Evolutionary conservation across 23 tunicate species (phyloP).

Genomic region (Oikopleura albicans): DNA sequence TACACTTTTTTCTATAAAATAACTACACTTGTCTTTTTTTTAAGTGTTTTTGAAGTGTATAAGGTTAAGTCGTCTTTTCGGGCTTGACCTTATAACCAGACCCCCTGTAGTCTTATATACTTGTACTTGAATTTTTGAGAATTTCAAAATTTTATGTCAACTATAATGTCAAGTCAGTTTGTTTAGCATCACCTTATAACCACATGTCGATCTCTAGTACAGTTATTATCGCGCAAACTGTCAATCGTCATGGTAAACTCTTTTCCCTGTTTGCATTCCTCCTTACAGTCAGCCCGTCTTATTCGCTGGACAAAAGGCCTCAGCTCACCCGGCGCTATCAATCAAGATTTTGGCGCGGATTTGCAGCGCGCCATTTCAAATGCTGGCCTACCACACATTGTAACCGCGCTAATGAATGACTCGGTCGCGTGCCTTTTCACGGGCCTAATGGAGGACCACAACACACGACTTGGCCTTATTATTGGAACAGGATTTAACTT

Average conservation of each 20-base stretch:
- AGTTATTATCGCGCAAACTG: too few species aligned
- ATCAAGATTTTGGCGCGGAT: neutral
- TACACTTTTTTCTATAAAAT: too few species aligned
- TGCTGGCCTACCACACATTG: neutral
- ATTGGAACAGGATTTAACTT: slow-evolving; percentile 13
- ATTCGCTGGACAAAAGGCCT: neutral
- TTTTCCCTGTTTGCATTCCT: neutral
- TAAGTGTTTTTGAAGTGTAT: too few species aligned
- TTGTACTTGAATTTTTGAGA: too few species aligned
- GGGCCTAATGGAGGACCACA: neutral
- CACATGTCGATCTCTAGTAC: too few species aligned
- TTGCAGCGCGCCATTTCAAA: neutral
- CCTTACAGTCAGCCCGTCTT: neutral
- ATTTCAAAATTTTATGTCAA: too few species aligned
- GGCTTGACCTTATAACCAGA: too few species aligned
- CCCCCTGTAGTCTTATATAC: too few species aligned
- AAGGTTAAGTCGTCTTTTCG: too few species aligned
- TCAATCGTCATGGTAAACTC: neutral
- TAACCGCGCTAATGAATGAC: neutral
- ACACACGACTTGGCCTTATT: neutral
- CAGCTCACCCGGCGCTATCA: neutral
- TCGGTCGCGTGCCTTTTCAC: neutral
- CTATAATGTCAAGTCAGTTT: too few species aligned
- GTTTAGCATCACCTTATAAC: too few species aligned
- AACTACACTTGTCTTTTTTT: too few species aligned